phyloP scores from a whole-genome alignment of 2,888 invertebrate genomes.

The Tenthredo mesomela region DNA sequence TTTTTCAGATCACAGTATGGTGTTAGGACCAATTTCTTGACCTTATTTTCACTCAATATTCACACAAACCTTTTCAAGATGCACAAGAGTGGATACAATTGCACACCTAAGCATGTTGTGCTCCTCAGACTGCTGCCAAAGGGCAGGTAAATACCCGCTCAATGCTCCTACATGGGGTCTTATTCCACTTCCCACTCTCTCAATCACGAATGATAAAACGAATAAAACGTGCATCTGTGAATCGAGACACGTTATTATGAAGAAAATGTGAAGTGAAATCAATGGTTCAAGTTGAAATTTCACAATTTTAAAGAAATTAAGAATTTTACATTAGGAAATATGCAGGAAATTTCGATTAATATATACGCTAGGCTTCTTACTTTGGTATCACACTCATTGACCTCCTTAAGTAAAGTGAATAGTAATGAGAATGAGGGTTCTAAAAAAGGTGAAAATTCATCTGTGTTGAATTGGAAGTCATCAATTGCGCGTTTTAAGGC shows the following conservation, averaged over 20 bases:
- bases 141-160: conserved; percentile 89
- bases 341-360: neutral
- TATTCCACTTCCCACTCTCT: conserved; percentile 89
- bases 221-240: conserved; percentile 92
- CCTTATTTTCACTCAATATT: neutral
- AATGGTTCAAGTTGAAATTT: neutral
- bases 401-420: conserved; percentile 91
- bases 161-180: conserved; percentile 86
- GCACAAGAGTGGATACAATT: conserved; percentile 92
- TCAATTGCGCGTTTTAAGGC: conserved; percentile 92
- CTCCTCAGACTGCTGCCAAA: conserved; percentile 93
- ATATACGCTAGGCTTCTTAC: conserved; percentile 74
- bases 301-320: neutral
- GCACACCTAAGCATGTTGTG: conserved; percentile 96
- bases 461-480: conserved; percentile 94
- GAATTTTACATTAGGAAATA: neutral
- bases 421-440: conserved; percentile 89
- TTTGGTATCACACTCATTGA: conserved; percentile 95
- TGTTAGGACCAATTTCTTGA: no score
- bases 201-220: conserved; percentile 93
- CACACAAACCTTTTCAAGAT: conserved; percentile 86
- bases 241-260: neutral
- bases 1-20: conserved; percentile 2
- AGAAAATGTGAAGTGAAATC: neutral
- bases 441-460: conserved; percentile 91